Base-by-base conservation (phyloP, 2,888 invertebrate genomes). In the Mythimna loreyi region DNA sequence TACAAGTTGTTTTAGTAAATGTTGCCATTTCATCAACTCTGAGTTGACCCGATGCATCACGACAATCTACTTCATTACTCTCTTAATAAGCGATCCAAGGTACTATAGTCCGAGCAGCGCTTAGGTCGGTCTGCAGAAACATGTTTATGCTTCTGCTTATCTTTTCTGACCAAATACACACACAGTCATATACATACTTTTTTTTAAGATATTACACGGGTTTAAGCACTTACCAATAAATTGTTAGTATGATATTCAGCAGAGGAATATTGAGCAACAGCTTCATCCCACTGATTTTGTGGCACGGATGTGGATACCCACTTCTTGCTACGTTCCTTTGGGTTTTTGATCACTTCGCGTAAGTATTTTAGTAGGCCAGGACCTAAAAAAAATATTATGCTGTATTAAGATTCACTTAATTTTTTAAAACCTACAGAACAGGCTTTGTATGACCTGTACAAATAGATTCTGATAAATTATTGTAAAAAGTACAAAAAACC, bases 181-280 rank as follows among this genome's bases (percentile, higher is more conserved):
- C 16, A 4, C 40, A n/a, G 43, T n/a, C 19, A 11, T 2, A 3
- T 16, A 7, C 6, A 25, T 3, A 25, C 9, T 19, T n/a, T 28
- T 9, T 28, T 52, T 0, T 52, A 2, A 9, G 4, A 28, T 25
- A 19, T 19, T 16, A 1, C 43, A 8, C n/a, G 19, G 43, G n/a
- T 43, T 6, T 9, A 9, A 3, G 1, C 25, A 92, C 78, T 93
- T 96, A 97, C 83, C 76, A 97, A 90, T 56, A 98, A 93, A 90
- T 98, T 98, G 87, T 98, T 98, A 0, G 97, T 97, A 84, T 98
- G 98, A 87, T 99, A 99, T 83, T 98, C 98, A 0, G 98, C 97
- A 0, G 98, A 98, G 3, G 97, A 97, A 30, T 95, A 93, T 81
- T 96, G 92, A 0, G 97, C 97, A 19, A 96, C 90, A 0, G 96